A percentile compares a stretch with the other conserved stretches of the same genome.
Evolutionary conservation across 2,888 invertebrate genomes (phyloP).

Genomic region (Loripinus fragilis): DNA sequence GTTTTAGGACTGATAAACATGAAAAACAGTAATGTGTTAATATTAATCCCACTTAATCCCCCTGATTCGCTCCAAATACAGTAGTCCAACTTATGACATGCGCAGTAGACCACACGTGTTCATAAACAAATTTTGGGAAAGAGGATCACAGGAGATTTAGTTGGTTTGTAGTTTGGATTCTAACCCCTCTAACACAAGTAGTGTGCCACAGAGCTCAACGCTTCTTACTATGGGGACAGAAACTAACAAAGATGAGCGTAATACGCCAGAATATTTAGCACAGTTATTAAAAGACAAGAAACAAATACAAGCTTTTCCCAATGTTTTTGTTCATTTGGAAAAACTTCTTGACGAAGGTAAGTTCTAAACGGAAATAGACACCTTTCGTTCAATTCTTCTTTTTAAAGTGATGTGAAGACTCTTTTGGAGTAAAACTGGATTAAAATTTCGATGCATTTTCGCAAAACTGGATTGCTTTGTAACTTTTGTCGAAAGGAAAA

Average conservation of each 20-base stretch:
- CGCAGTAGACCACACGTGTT: slow-evolving; percentile 80
- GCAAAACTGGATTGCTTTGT: neutral
- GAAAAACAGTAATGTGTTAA: no score
- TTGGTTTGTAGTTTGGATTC: slow-evolving; percentile 79
- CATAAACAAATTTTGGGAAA: slow-evolving; percentile 80
- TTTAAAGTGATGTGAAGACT: neutral
- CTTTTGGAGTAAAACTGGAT: neutral
- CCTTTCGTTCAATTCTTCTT: neutral
- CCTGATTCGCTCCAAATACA: slow-evolving; percentile 56
- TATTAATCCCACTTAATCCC: slow-evolving; percentile 9
- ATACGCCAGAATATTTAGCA: slow-evolving; percentile 96
- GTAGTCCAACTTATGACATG: slow-evolving; percentile 73
- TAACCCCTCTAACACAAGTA: slow-evolving; percentile 79
- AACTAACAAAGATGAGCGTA: slow-evolving; percentile 81
- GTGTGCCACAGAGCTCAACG: slow-evolving; percentile 75
- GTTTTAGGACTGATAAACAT: no score
- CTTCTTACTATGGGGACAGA: slow-evolving; percentile 81
- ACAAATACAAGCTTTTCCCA: slow-evolving; percentile 99
- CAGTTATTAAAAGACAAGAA: slow-evolving; percentile 99
- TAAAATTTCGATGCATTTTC: neutral
- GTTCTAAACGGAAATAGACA: slow-evolving; percentile 70
- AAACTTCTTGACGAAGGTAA: slow-evolving; percentile 99
- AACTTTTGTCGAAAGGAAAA: neutral
- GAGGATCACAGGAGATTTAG: slow-evolving; percentile 68
- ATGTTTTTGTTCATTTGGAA: slow-evolving; percentile 99